Base-by-base conservation (phyloP, 2,113 vertebrate species). In the Cercocebus atys region DNA sequence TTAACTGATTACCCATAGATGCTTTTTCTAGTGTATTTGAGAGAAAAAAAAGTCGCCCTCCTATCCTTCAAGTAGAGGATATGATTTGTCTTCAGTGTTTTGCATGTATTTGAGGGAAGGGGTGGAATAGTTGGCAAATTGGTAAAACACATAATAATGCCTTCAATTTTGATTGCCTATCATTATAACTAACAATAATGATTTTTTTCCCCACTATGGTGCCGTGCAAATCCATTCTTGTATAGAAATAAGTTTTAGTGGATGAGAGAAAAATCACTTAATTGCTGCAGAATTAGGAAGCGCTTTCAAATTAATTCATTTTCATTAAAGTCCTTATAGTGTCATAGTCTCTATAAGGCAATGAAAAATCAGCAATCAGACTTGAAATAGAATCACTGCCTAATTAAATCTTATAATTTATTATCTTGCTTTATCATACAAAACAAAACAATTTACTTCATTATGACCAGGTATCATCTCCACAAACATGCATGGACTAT, bases 301-400 rank as follows among this genome's bases (percentile, higher is more conserved):
- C 61, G 50, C 78, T 97, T 97, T 95, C 88, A 92, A 88, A 97
- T 97, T 84, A 97, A 96, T 98, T 97, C 88, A 90, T 97, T 98
- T 97, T 92, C 94, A 96, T 97, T 96, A 97, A 95, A 68, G 38
- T 97, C 35, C 45, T 93, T 93, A 93, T 90, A 90, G 87, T 96
- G 72, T 93, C 96, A 83, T 59, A 59, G n/a, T 93, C 61, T 88
- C 45, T 94, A 73, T 89, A 86, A 94, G 85, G 72, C 96, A 82
- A 88, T 90, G 96, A 95, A 47, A 97, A 93, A 93, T 97, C 89
- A 95, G 96, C 96, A 97, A 95, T 97, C 90, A 98, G 68, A 94
- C 88, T 97, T 97, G 91, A 97, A 97, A 94, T 81, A 92, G 88
- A 96, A 97, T 97, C 79, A 89, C 55, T 43, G 64, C 59, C 93